A percentile compares a stretch with the other conserved stretches of the same genome.
Conservation (phyloP, 2,113 vertebrate species). For the Meriones unguiculatus region DNA sequence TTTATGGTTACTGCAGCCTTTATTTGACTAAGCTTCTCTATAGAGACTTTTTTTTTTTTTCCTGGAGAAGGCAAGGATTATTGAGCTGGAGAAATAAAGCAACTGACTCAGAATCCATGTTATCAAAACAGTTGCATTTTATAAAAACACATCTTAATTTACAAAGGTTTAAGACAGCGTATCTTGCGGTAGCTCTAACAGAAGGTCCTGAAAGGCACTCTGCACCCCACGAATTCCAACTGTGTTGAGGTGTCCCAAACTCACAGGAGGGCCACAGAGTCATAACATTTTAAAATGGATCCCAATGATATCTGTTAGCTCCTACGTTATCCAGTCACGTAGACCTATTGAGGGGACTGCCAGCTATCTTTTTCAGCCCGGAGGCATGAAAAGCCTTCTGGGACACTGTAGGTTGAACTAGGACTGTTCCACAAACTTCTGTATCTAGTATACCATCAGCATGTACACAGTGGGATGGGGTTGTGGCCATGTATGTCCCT, state of each 20-base stretch:
- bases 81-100: not conserved
- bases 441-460: not conserved
- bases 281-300: not conserved
- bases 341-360: not conserved
- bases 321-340: rapidly evolving
- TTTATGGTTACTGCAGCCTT: not conserved
- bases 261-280: not conserved
- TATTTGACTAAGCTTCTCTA: not conserved
- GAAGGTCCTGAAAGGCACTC: not conserved
- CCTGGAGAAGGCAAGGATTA: not conserved
- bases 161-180: not conserved
- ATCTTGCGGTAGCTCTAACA: not conserved
- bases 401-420: not conserved
- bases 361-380: not conserved
- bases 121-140: not conserved
- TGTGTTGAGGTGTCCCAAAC: not conserved
- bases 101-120: not conserved
- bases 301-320: not conserved
- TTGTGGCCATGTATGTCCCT: rapidly evolving
- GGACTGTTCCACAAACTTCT: rapidly evolving
- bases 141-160: not conserved
- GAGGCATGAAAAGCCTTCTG: not conserved
- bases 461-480: rapidly evolving
- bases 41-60: not conserved
- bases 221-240: not conserved